These are phyloP conservation scores for Argynnis bischoffii DNA, from an alignment of 2,888 invertebrate species.

Conservation along the genomic window DNA sequence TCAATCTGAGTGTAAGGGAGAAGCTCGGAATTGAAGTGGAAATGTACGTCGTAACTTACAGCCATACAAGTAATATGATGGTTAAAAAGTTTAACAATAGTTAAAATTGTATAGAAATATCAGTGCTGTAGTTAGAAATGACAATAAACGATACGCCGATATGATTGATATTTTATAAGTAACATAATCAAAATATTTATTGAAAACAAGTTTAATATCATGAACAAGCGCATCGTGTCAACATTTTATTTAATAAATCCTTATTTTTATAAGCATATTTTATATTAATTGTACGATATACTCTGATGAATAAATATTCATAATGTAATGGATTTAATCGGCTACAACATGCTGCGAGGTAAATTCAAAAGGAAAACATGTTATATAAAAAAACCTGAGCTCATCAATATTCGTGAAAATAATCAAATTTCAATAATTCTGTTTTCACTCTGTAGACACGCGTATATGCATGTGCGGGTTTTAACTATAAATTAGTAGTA, in stretches of 20 bases:
- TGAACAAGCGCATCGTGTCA: background rate
- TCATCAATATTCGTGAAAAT: slow-evolving; percentile 35
- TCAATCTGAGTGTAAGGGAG: background rate
- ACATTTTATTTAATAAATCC: background rate
- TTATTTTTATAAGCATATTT: slow-evolving; percentile 1
- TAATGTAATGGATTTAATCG: slow-evolving; percentile 30
- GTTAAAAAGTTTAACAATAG: no score
- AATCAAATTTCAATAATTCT: slow-evolving; percentile 39
- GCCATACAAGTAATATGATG: no score
- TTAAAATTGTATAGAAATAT: no score
- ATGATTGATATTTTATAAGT: no score
- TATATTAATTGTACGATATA: slow-evolving; percentile 8
- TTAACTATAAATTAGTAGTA: no score
- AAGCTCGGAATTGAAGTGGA: background rate
- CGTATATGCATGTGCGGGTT: background rate
- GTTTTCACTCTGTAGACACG: slow-evolving; percentile 15
- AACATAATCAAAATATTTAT: no score
- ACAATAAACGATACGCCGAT: no score
- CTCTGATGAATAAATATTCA: slow-evolving; percentile 25
- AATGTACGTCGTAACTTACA: no score
- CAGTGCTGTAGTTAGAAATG: no score
- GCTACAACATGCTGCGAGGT: slow-evolving; percentile 24
- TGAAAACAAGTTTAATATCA: background rate
- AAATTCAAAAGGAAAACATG: slow-evolving; percentile 33
- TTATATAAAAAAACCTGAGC: slow-evolving; percentile 29